These are phyloP conservation scores for Vulpes ferrilata DNA, from an alignment of 2,113 vertebrate species.

Conservation along the genomic window DNA sequence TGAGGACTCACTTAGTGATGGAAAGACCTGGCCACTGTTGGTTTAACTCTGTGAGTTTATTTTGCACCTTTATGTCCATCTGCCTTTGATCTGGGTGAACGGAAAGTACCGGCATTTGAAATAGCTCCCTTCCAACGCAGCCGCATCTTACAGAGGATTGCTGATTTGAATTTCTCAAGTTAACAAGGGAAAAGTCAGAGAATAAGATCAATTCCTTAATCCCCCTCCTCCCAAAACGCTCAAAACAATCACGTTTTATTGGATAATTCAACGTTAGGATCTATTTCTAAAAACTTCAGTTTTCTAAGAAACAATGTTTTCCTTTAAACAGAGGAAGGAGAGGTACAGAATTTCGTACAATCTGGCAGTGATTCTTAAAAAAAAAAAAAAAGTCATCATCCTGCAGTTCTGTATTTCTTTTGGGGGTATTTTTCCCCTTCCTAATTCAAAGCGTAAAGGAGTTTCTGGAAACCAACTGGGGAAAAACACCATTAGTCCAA, in stretches of 20 bases:
- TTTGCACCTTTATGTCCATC: neutral
- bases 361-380: neutral
- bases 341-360: neutral
- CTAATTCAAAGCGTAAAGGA: slow-evolving; percentile 60
- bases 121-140: rapidly evolving
- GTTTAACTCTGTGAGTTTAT: rapidly evolving
- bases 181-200: neutral
- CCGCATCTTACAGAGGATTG: neutral
- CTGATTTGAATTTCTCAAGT: neutral
- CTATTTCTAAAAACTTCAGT: neutral
- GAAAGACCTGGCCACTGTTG: rapidly evolving
- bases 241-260: neutral
- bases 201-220: neutral
- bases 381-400: neutral
- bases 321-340: neutral
- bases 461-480: slow-evolving; percentile 59
- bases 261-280: neutral
- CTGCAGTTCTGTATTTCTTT: slow-evolving; percentile 49
- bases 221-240: neutral
- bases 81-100: neutral
- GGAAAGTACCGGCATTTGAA: too few species aligned
- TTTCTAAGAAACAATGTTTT: neutral
- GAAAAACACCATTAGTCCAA: slow-evolving; percentile 33
- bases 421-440: slow-evolving; percentile 26
- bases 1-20: rapidly evolving